Base-by-base conservation (phyloP, 2,113 vertebrate genomes). In the Syrrhaptes paradoxus region DNA sequence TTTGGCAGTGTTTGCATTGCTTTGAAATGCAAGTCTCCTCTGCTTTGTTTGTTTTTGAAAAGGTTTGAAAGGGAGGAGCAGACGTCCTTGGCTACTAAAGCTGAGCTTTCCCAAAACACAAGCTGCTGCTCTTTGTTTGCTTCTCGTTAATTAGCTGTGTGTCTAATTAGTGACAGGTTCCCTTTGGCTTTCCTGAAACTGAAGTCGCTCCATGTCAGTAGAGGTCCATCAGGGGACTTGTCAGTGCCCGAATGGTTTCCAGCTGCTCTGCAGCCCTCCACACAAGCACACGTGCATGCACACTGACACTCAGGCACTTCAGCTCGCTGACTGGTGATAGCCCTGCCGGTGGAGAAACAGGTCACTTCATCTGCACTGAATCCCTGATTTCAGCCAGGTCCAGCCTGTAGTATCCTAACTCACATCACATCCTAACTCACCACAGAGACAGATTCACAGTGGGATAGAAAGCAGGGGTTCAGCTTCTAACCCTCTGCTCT, bases 161-260 rank as follows among this genome's bases (percentile, higher is more conserved):
- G 94, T 96, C 97, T 96, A 96, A 97, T 98, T 97, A 97, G 95
- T 97, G 90, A 95, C 96, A 97, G 93, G 93, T 96, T 96, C 97
- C 78, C 96, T 93, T 97, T 90, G 90, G 86, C 92, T 95, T 89
- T 95, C 85, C 97, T 97, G 97, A 97, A 97, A 97, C 95, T 81
- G 78, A 96, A 97, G 93, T 95, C 25, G 26, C 90, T 88, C 93
- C 91, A 34, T 87, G 86, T 95, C 94, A 93, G 88, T 61, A n/a
- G 96, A 95, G 91, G 91, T 97, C 96, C 94, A 94, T 96, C 96
- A 94, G 71, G 89, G 91, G 92, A 91, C 94, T 93, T 97, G 93
- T 96, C 94, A 97, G 78, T 85, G 91, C 45, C 76, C 21, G 85
- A 96, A 96, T 96, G 95, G 91, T 90, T 97, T 96, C 94, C 97